Percentiles rank a stretch among this genome's conserved stretches.
phyloP scores from a whole-genome alignment of 2,797 vertebrate genomes.

The Tadarida brasiliensis region DNA sequence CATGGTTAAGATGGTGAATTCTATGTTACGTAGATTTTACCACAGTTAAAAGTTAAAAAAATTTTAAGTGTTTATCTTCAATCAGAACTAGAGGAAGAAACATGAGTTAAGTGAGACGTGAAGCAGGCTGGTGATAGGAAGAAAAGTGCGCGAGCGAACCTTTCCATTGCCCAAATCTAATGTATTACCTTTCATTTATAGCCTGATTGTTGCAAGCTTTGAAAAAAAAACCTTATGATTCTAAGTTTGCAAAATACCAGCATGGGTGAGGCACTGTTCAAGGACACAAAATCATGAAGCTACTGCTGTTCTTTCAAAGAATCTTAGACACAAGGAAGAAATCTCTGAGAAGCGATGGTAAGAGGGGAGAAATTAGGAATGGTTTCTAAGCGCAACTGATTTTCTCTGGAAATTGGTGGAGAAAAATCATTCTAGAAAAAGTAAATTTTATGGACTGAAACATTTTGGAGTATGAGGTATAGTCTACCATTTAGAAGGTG shows the following conservation, averaged over 20 bases:
- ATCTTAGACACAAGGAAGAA: background rate
- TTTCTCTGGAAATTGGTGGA: background rate
- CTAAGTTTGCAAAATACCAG: background rate
- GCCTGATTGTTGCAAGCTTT: background rate
- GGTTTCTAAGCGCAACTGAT: background rate
- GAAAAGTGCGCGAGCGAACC: background rate
- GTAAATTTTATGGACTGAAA: background rate
- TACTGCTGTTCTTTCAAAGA: background rate
- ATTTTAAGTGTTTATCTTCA: background rate
- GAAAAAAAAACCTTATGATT: background rate
- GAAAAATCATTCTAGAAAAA: background rate
- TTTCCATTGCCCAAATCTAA: background rate
- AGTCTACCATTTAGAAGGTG: background rate
- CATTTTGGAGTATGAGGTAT: background rate
- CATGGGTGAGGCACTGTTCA: background rate
- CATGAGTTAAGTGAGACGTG: background rate
- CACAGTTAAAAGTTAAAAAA: background rate
- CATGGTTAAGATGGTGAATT: background rate
- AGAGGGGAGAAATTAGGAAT: background rate
- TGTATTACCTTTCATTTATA: background rate
- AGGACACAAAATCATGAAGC: background rate
- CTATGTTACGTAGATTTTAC: background rate
- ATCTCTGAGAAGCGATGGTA: background rate
- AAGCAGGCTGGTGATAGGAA: background rate
- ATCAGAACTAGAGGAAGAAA: background rate